A percentile compares a stretch with the other conserved stretches of the same genome.
phyloP scores from a whole-genome alignment of 2,888 invertebrate species.

The Drosophila monieri region DNA sequence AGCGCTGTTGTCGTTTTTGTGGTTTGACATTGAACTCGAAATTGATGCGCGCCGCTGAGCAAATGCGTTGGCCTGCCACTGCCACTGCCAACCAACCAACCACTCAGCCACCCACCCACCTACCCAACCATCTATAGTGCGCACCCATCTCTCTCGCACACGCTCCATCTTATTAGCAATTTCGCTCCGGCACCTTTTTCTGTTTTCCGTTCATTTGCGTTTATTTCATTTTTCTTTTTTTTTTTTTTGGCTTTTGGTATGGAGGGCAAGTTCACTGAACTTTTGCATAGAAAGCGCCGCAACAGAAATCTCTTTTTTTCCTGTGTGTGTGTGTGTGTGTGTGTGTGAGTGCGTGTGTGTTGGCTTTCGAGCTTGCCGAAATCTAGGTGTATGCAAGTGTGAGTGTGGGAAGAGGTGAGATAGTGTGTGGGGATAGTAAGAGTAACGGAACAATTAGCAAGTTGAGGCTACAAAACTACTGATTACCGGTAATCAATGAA shows the following conservation, averaged over 20 bases:
- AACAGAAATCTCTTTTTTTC: conserved; percentile 28
- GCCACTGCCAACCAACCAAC: background rate
- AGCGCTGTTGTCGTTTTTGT: conserved; percentile 57
- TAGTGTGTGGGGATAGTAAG: conserved; percentile 4
- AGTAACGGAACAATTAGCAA: conserved; percentile 28
- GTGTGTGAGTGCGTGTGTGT: too few species aligned
- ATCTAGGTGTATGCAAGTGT: conserved; percentile 7
- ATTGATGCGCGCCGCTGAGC: conserved; percentile 71
- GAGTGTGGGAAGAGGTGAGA: background rate
- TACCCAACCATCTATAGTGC: conserved; percentile 2
- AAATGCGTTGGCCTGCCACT: conserved; percentile 52
- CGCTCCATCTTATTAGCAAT: conserved; percentile 64
- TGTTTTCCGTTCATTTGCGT: conserved; percentile 30
- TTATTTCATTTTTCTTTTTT: conserved; percentile 37
- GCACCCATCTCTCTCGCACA: conserved; percentile 11
- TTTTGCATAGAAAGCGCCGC: conserved; percentile 69
- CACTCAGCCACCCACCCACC: background rate
- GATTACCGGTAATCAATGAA: background rate
- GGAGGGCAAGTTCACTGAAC: conserved; percentile 71
- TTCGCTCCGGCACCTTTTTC: conserved; percentile 53
- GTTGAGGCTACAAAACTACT: conserved; percentile 1
- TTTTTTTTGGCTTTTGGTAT: conserved; percentile 56
- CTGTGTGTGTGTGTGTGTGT: too few species aligned
- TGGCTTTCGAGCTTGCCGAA: conserved; percentile 26
- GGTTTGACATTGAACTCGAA: conserved; percentile 80